Evolutionary conservation across 2,888 invertebrate genomes (phyloP).

Genomic region (Seira sanloemensis): DNA sequence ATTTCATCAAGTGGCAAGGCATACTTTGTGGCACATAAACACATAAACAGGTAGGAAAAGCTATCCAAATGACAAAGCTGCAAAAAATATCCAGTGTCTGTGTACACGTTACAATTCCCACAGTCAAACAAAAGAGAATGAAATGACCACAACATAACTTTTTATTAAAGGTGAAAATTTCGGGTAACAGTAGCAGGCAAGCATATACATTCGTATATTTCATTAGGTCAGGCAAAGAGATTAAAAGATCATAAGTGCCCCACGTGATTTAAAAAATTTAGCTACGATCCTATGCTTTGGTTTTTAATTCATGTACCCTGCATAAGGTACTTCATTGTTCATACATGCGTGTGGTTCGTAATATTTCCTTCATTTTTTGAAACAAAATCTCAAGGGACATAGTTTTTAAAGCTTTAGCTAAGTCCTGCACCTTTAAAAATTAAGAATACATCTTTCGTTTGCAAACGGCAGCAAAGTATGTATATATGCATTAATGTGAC

Average conservation of each 20-base stretch:
- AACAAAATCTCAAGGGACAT: not conserved
- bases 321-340: not conserved
- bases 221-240: not conserved
- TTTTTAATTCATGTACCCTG: not conserved
- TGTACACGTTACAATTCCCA: not conserved
- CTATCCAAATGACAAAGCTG: not conserved
- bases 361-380: no score
- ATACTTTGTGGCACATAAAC: no score
- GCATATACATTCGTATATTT: not conserved
- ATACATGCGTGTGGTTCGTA: not conserved
- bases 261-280: not conserved
- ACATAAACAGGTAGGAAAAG: no score
- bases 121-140: not conserved
- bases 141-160: not conserved
- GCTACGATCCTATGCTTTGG: not conserved
- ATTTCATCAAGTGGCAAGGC: no score
- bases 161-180: not conserved
- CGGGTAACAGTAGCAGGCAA: not conserved
- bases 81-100: not conserved
- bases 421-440: not conserved
- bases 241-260: not conserved
- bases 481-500: not conserved
- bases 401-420: not conserved
- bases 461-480: not conserved
- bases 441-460: not conserved